A percentile compares a stretch with the other conserved stretches of the same genome.
Evolutionary conservation across 2,113 vertebrate species (phyloP).

Genomic region (Mustelus asterias): DNA sequence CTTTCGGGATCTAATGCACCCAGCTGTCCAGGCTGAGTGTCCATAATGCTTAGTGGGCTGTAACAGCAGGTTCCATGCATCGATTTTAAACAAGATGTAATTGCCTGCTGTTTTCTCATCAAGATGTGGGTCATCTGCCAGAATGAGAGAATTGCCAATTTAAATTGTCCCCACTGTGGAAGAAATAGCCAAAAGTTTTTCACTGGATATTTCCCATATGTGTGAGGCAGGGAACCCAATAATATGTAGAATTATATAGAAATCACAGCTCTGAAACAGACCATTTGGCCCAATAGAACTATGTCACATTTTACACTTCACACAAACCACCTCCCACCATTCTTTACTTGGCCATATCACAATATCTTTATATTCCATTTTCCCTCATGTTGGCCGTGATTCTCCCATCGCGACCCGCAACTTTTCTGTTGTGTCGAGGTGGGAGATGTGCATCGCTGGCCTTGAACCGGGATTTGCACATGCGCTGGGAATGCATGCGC

Average conservation of each 20-base stretch:
- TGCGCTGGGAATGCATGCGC: no score
- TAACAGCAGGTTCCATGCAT: background rate
- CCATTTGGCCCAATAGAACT: no score
- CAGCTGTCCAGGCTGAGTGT: constrained; percentile 18
- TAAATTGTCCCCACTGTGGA: background rate
- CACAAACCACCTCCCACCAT: background rate
- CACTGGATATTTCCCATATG: background rate
- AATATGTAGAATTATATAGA: background rate
- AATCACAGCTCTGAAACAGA: background rate
- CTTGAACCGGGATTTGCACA: no score
- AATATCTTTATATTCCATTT: background rate
- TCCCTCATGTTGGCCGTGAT: no score
- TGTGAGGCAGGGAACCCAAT: background rate
- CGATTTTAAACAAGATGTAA: constrained; percentile 34
- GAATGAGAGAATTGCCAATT: constrained; percentile 17
- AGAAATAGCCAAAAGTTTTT: constrained; percentile 1
- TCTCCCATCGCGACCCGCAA: no score
- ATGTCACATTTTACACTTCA: background rate
- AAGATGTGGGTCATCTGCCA: constrained; percentile 7
- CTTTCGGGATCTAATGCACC: constrained; percentile 16
- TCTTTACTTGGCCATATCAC: background rate
- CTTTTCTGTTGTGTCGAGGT: no score
- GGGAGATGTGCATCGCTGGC: no score
- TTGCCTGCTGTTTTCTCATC: constrained; percentile 34
- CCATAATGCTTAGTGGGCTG: constrained; percentile 30